Base-by-base conservation (phyloP, 2,888 invertebrate genomes). In the Tillus elongatus region DNA sequence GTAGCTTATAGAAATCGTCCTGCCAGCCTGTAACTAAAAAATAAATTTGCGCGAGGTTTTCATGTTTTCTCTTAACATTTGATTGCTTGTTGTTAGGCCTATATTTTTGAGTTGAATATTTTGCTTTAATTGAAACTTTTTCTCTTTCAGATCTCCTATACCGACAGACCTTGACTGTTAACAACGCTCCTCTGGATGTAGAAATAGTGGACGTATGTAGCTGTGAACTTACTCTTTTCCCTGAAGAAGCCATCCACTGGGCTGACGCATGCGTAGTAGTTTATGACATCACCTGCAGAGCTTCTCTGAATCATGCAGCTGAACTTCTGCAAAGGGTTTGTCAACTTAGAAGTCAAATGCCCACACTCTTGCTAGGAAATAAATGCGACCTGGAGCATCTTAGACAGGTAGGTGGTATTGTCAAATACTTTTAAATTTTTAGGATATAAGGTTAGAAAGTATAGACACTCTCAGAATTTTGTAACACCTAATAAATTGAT, bases 201-300 rank as follows among this genome's bases (percentile, higher is more conserved):
- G 84, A 85, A 67, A 82, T 85, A 43, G 79, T 84, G 43, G 85
- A 85, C 64, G 81, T 84, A 36, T 83, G 82, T 50, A 80, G 80
- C 44, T 82, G 82, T 48, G 78, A 77, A 45, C 53, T 64, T 13
- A 58, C 64, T 37, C 45, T 56, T 15, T 70, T 72, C 48, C 72
- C 70, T 3, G 64, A 66, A 50, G 71, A 73, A 47, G 72, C 73
- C 67, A 77, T 84, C 38, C 77, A 80, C 59, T 82, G 84, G 82
- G 82, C 83, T 2, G 84, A 85, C 58, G 84, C 82, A 1, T 82
- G 80, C 54, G 72, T 84, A 9, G 72, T 85, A 30, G 83, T 83
- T 15, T 86, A 85, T 64, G 80, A 82, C 47, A 79, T 85, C 51
- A 83, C 82, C 4, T 81, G 82, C 53, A 72, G 77, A 44, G 71